A percentile compares a stretch with the other conserved stretches of the same genome.
Conservation (phyloP, 2,888 invertebrate species). For the Polydrusus cervinus region DNA sequence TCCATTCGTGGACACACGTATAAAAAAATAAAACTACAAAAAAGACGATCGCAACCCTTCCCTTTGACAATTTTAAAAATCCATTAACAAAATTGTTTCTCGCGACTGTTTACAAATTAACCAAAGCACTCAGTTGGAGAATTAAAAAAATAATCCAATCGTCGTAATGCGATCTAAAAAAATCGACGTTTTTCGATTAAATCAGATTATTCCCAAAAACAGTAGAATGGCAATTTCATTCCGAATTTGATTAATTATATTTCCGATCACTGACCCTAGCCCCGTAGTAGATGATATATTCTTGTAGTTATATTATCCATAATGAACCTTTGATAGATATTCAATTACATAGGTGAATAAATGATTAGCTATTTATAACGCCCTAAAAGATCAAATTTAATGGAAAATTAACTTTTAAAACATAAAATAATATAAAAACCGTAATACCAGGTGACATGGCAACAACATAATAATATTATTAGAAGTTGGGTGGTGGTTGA, state of each 20-base stretch:
- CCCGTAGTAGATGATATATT: not conserved
- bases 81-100: too few species aligned
- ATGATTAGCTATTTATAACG: not conserved
- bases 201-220: not conserved
- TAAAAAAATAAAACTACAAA: too few species aligned
- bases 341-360: slow-evolving; percentile 11
- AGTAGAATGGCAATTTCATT: slow-evolving; percentile 4
- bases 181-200: not conserved
- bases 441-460: too few species aligned
- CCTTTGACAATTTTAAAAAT: too few species aligned
- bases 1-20: too few species aligned
- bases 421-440: too few species aligned
- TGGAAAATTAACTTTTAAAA: not conserved
- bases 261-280: slow-evolving; percentile 7
- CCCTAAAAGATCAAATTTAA: not conserved
- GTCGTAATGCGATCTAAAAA: not conserved
- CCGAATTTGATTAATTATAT: slow-evolving; percentile 1
- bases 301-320: slow-evolving; percentile 7
- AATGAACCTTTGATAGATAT: slow-evolving; percentile 7
- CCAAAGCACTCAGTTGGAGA: too few species aligned
- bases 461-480: too few species aligned
- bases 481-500: too few species aligned
- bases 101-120: too few species aligned
- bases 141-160: not conserved
- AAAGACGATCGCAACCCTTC: too few species aligned